phyloP scores from a whole-genome alignment of 2,888 invertebrate genomes.

The Lycophotia porphyrea region DNA sequence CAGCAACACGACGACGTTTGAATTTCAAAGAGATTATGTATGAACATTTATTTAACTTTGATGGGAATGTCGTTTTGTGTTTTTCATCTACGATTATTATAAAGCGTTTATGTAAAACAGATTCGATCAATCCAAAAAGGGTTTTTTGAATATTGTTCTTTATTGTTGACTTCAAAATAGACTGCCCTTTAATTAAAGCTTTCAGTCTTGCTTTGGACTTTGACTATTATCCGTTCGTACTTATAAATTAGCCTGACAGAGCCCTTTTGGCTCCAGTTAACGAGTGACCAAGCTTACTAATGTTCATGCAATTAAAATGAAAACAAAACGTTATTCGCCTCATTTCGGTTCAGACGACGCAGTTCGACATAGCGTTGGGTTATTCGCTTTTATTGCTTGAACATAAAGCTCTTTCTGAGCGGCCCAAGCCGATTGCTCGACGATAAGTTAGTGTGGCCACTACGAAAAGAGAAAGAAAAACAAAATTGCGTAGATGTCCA shows the following conservation, averaged over 20 bases:
- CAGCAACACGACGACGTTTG: not conserved
- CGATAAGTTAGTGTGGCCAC: not conserved
- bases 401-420: not conserved
- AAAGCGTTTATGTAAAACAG: not conserved
- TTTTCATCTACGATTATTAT: not conserved
- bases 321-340: not conserved
- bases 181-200: not conserved
- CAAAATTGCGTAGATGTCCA: not conserved
- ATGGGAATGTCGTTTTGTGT: not conserved
- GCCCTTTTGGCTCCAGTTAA: too few species aligned
- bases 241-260: not conserved
- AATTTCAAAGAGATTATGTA: conserved; percentile 10
- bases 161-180: not conserved
- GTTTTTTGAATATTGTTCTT: not conserved
- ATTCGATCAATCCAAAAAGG: not conserved
- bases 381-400: not conserved
- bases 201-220: not conserved
- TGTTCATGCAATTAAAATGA: not conserved
- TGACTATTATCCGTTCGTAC: not conserved
- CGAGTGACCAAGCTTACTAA: not conserved
- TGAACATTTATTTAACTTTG: not conserved
- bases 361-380: not conserved
- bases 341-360: not conserved
- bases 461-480: not conserved
- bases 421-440: not conserved